These are phyloP conservation scores for Ursus arctos DNA, from an alignment of 2,113 vertebrate genomes.

Conservation along the genomic window DNA sequence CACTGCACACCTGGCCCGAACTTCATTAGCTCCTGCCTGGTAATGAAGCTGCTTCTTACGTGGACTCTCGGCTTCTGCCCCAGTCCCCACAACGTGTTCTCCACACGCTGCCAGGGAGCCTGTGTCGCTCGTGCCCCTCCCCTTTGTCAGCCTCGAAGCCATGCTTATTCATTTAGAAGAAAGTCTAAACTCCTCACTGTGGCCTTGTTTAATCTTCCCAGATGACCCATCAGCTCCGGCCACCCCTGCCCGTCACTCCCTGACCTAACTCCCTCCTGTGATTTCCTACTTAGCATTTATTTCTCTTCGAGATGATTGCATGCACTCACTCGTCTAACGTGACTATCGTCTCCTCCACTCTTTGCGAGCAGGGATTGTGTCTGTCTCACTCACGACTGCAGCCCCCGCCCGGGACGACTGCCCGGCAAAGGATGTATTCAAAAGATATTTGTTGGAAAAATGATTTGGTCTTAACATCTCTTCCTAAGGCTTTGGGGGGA, in stretches of 20 bases:
- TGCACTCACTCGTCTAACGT: not conserved
- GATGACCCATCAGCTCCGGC: not conserved
- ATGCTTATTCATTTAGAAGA: not conserved
- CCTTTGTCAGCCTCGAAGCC: not conserved
- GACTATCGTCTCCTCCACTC: not conserved
- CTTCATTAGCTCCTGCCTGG: not conserved
- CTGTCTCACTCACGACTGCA: not conserved
- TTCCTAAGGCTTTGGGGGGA: not conserved
- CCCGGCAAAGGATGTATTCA: not conserved
- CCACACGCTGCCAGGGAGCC: not conserved
- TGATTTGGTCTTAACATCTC: not conserved
- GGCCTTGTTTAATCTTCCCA: not conserved
- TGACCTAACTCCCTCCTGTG: too few species aligned
- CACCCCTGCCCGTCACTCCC: fast-evolving
- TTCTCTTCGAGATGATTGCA: not conserved
- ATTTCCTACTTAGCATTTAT: too few species aligned
- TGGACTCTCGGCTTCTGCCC: not conserved
- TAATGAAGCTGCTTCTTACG: not conserved
- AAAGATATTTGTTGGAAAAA: not conserved
- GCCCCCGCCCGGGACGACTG: too few species aligned
- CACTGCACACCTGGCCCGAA: not conserved
- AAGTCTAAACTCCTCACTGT: not conserved
- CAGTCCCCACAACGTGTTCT: not conserved
- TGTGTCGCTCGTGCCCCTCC: not conserved
- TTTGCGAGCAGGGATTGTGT: not conserved